Evolutionary conservation across 2,888 invertebrate genomes (phyloP).

Genomic region (Tetanocera ferruginea): DNA sequence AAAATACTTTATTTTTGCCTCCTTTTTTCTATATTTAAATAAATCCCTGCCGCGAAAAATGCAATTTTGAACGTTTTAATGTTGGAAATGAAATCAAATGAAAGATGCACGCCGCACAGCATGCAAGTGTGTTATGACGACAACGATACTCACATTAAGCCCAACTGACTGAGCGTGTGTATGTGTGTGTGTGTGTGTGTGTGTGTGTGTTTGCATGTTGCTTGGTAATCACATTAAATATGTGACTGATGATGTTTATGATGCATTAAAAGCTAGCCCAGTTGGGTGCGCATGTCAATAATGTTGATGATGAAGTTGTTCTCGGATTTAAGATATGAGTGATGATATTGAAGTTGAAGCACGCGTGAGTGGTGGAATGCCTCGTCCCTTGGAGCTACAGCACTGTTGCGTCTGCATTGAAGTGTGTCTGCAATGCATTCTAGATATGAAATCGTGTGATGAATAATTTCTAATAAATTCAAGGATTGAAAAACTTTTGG

Average conservation of each 20-base stretch:
- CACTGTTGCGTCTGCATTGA: background rate
- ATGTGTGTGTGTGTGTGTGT: background rate
- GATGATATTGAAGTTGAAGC: background rate
- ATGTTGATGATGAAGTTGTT: no score
- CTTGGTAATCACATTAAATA: slow-evolving; percentile 24
- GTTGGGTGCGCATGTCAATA: no score
- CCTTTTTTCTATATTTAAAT: background rate
- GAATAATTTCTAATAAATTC: background rate
- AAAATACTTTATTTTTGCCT: background rate
- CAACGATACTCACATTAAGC: background rate
- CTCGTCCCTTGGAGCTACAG: background rate
- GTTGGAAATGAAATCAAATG: background rate
- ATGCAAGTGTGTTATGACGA: background rate
- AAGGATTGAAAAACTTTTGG: no score
- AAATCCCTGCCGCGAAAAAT: background rate
- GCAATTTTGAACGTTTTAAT: background rate
- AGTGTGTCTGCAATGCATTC: background rate
- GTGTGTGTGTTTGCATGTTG: background rate
- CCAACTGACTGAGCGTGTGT: background rate
- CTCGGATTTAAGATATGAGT: background rate
- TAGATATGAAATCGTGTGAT: background rate
- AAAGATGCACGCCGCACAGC: background rate
- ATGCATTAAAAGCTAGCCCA: background rate
- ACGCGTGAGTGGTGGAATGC: background rate
- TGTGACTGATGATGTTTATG: slow-evolving; percentile 16